Conservation (phyloP, 2,888 invertebrate genomes). For the Syrphus vitripennis region DNA sequence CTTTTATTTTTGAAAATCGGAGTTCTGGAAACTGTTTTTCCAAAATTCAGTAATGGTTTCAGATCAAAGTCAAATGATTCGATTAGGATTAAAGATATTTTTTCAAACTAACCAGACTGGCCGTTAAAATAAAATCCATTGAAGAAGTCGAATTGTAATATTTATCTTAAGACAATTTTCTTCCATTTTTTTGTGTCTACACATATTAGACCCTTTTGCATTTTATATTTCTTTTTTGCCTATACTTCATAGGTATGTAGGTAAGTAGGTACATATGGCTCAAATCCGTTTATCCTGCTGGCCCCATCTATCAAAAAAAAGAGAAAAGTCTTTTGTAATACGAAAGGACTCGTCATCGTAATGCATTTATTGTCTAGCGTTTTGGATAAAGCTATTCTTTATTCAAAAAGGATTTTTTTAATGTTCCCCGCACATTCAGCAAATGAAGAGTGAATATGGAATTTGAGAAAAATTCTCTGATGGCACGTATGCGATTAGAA, state of each 20-base stretch:
- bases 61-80: too few species aligned
- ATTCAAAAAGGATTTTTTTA: not conserved
- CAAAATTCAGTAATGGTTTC: too few species aligned
- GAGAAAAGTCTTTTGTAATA: not conserved
- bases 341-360: not conserved
- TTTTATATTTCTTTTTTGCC: not conserved
- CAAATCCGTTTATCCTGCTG: not conserved
- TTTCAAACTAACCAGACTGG: too few species aligned
- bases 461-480: not conserved
- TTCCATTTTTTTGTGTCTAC: too few species aligned
- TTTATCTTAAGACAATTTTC: too few species aligned
- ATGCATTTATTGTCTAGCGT: not conserved
- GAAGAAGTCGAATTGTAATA: too few species aligned
- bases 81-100: too few species aligned
- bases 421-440: not conserved
- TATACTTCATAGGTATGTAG: not conserved
- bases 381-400: not conserved
- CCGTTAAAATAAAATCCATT: too few species aligned
- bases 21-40: too few species aligned
- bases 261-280: not conserved
- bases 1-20: too few species aligned
- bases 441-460: not conserved
- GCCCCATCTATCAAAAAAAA: not conserved
- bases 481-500: conserved; percentile 21
- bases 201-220: not conserved